Evolutionary conservation across 2,888 invertebrate species (phyloP), one percentile per base, ranked within the genome.

Genomic region (Microdon myrmicae): DNA sequence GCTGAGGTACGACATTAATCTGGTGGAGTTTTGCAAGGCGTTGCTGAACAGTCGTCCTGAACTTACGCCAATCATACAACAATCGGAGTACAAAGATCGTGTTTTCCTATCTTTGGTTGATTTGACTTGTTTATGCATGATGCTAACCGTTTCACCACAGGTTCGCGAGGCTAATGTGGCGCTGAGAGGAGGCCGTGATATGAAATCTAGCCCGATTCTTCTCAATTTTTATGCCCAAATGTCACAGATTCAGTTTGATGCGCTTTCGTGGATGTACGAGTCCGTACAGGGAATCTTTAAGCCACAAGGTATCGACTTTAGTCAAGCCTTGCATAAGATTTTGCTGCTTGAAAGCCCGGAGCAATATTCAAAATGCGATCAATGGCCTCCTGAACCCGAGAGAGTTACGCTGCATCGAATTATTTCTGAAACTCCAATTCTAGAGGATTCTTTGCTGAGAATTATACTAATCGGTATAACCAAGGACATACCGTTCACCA

Each of bases 361-460:
- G 64, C 85, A 88, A 54, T 94, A 94, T 81, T 89, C 88, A 72
- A 91, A 91, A 77, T 82, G 86, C 61, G 90, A 90, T 79, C 90
- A 90, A 78, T 96, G 96, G 94, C 95, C 95, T 1, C 89, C 92
- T 0, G 97, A 98, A 79, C 87, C 88, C 5, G 96, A 97, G 72
- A 84, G 96, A 68, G 86, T 86, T 17, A 79, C 88, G 32, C 86
- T 90, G 45, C 83, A 94, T 73, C 84, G 95, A 14, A 81, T 95
- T 48, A 90, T 92, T 48, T 89, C 90, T 22, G 96, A 97, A 79
- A 90, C 93, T 9, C 96, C 96, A 1, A 83, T 96, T 32, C 84
- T 88, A 23, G 93, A 96, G 81, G 90, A 89, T 70, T 92, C 94
- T 0, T 80, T 97, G 44, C 82, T 94, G 45, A 81, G 92, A 32